phyloP scores from a whole-genome alignment of 2,797 vertebrate species.

The Sebastes vulpes region DNA sequence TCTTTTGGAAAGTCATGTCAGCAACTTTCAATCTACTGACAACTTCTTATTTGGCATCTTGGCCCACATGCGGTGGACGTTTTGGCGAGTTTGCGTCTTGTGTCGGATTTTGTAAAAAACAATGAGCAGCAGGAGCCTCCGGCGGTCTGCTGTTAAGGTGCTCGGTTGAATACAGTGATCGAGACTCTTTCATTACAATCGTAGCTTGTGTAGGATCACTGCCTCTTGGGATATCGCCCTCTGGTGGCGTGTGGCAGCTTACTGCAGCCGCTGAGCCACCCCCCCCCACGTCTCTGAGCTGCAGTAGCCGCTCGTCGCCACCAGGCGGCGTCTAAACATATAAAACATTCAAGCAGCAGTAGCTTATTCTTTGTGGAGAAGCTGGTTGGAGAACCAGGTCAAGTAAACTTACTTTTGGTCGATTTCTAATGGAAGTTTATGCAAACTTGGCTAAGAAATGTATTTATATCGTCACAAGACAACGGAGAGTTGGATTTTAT shows the following conservation, averaged over 20 bases:
- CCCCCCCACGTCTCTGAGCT: slow-evolving; percentile 1
- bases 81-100: slow-evolving; percentile 43
- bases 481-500: neutral
- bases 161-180: slow-evolving; percentile 74
- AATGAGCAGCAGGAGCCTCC: slow-evolving; percentile 40
- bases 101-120: slow-evolving; percentile 32
- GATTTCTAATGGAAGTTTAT: slow-evolving; percentile 43
- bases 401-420: slow-evolving; percentile 67
- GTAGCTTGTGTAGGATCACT: slow-evolving; percentile 53
- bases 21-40: slow-evolving; percentile 46
- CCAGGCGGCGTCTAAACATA: slow-evolving; percentile 38
- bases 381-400: slow-evolving; percentile 70
- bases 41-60: slow-evolving; percentile 57
- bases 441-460: neutral
- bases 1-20: slow-evolving; percentile 34
- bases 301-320: slow-evolving; percentile 45
- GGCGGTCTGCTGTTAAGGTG: slow-evolving; percentile 70
- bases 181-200: slow-evolving; percentile 72
- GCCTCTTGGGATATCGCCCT: slow-evolving; percentile 47
- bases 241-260: slow-evolving; percentile 42
- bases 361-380: slow-evolving; percentile 70
- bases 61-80: neutral
- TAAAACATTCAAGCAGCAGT: slow-evolving; percentile 67
- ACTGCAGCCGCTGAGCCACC: slow-evolving; percentile 33
- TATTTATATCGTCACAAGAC: slow-evolving; percentile 26